Evolutionary conservation across 2,888 invertebrate genomes (phyloP).

Genomic region (Lamellibrachia columna): DNA sequence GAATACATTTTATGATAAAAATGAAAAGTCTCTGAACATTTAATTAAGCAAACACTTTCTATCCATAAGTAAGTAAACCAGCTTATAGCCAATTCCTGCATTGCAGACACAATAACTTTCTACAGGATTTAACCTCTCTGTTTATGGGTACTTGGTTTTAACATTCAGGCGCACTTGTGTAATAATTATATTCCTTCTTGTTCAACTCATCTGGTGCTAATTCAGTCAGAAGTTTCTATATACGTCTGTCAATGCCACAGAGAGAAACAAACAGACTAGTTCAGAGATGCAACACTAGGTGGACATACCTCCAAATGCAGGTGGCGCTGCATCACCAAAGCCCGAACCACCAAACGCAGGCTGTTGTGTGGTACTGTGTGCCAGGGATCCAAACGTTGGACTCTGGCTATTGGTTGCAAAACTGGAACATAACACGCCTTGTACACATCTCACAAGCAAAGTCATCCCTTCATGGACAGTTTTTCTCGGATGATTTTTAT

Average conservation of each 20-base stretch:
- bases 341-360: slow-evolving; percentile 1
- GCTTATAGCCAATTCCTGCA: no score
- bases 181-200: neutral
- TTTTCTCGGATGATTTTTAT: no score
- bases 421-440: slow-evolving; percentile 13
- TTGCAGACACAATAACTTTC: no score
- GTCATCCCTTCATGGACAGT: neutral
- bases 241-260: no score
- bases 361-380: slow-evolving; percentile 19
- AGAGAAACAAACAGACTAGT: neutral
- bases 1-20: no score
- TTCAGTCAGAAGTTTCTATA: neutral
- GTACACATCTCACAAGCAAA: neutral
- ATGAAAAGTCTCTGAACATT: no score
- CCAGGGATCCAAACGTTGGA: slow-evolving; percentile 31
- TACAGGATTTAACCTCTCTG: no score
- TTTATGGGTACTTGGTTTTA: neutral
- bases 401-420: slow-evolving; percentile 26
- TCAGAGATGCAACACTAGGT: neutral
- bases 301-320: neutral
- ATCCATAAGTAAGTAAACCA: no score
- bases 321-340: slow-evolving; percentile 13
- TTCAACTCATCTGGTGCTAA: neutral
- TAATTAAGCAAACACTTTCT: no score
- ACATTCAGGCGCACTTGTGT: neutral